Conservation (phyloP, 1,140 invertebrate genomes). For the Formica exsecta region DNA sequence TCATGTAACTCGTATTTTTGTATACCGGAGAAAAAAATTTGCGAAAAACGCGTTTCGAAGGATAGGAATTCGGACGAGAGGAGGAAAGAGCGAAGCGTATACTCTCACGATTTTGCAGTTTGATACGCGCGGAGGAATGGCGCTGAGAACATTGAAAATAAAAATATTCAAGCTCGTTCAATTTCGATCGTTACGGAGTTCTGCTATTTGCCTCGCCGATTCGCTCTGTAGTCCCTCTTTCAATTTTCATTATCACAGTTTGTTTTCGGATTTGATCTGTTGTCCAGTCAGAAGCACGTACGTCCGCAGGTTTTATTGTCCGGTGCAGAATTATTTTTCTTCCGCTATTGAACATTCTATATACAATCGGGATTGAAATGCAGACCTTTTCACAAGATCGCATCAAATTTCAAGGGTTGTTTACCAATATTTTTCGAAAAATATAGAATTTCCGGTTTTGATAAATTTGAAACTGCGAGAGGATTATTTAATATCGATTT, state of each 20-base stretch:
- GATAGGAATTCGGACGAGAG: not conserved
- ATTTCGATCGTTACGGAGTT: conserved; percentile 71
- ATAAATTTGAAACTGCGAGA: not conserved
- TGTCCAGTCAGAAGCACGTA: conserved; percentile 60
- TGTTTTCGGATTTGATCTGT: conserved; percentile 69
- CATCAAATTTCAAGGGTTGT: not conserved
- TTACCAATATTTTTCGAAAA: not conserved
- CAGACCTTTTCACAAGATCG: conserved; percentile 12
- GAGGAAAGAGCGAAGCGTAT: not conserved
- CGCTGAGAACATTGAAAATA: conserved; percentile 40
- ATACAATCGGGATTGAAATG: conserved; percentile 16
- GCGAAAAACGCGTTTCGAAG: conserved; percentile 5
- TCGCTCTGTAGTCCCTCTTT: conserved; percentile 65
- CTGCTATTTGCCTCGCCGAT: conserved; percentile 63
- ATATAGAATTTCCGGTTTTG: not conserved
- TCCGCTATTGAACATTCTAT: not conserved
- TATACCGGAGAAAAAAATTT: not conserved
- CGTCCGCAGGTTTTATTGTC: conserved; percentile 50
- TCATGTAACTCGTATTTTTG: not conserved
- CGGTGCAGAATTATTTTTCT: conserved; percentile 39
- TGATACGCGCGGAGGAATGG: conserved; percentile 44
- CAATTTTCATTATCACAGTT: conserved; percentile 74
- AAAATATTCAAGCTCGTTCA: conserved; percentile 52
- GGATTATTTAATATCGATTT: not conserved
- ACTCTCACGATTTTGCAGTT: conserved; percentile 46